Base-by-base conservation (phyloP, 2,113 vertebrate species). In the Periophthalmodon schlosseri region DNA sequence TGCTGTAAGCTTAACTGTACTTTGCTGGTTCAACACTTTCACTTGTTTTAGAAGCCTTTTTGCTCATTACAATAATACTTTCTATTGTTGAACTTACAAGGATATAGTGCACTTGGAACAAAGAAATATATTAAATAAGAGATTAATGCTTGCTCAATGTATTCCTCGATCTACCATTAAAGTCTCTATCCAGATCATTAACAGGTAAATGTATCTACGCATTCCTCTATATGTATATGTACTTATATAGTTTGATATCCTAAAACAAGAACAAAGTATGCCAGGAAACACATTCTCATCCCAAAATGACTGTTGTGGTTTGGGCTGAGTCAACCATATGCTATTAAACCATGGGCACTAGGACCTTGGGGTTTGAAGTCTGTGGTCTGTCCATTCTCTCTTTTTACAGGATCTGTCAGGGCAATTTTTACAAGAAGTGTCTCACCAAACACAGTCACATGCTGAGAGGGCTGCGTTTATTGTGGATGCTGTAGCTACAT, bases 1-100 rank as follows among this genome's bases (percentile, higher is more conserved):
- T 58, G 23, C 8, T 24, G 21, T 24, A 24, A 14, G 57, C 23
- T 60, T 60, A 24, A 16, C 58, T 4, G 54, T 21, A 34, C 65
- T 24, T 73, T 50, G 57, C 57, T 58, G 57, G 57, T 66, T 70
- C 23, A 52, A 61, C 52, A 44, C 18, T 65, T 70, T 47, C 74
- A 28, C 24, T 54, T 63, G 36, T 58, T 24, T 70, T 36, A 39
- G 7, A 20, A 5, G 16, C 10, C 18, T 65, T 8, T 33, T 61
- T 18, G 5, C 28, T 33, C 58, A 60, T 60, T 24, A 15, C 23
- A 6, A 5, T 60, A 18, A 61, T 5, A 8, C 24, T 16, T 33
- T 33, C 14, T 12, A 61, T 61, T 61, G 6, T 61, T 34, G 4
- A 33, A 34, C 58, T 24, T 9, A 24, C 11, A 44, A 44, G 7